A percentile compares a stretch with the other conserved stretches of the same genome.
Conservation (phyloP, 2,113 vertebrate species). For the Peucedramus taeniatus region DNA sequence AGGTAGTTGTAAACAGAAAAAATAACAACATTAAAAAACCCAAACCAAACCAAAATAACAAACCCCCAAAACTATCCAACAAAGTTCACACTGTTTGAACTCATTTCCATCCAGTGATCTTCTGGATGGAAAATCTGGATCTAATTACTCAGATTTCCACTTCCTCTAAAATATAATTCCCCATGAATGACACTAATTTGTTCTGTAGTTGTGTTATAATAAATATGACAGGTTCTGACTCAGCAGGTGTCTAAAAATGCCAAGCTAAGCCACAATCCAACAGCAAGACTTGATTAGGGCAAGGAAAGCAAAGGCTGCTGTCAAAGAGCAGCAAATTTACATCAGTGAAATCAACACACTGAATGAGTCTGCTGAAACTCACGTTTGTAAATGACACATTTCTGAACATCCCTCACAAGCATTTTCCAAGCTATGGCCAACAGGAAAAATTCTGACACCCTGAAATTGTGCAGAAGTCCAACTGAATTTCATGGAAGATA, state of each 20-base stretch:
- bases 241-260: not conserved
- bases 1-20: not conserved
- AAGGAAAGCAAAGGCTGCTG: not conserved
- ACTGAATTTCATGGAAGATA: not conserved
- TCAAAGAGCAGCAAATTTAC: not conserved
- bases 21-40: not conserved
- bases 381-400: accelerated
- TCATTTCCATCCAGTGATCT: not conserved
- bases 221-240: not conserved
- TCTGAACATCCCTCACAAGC: not conserved
- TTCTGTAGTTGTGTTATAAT: not conserved
- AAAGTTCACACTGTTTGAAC: not conserved
- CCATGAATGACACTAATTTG: not conserved
- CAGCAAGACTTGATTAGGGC: not conserved
- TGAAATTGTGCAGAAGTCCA: not conserved
- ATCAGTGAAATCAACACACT: not conserved
- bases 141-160: not conserved
- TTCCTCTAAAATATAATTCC: not conserved
- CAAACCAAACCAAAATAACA: not conserved
- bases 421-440: not conserved
- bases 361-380: not conserved
- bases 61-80: not conserved
- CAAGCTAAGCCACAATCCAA: not conserved
- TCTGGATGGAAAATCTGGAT: not conserved
- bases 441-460: not conserved